Evolutionary conservation across 2,113 vertebrate genomes (phyloP).

Genomic region (Riparia riparia): DNA sequence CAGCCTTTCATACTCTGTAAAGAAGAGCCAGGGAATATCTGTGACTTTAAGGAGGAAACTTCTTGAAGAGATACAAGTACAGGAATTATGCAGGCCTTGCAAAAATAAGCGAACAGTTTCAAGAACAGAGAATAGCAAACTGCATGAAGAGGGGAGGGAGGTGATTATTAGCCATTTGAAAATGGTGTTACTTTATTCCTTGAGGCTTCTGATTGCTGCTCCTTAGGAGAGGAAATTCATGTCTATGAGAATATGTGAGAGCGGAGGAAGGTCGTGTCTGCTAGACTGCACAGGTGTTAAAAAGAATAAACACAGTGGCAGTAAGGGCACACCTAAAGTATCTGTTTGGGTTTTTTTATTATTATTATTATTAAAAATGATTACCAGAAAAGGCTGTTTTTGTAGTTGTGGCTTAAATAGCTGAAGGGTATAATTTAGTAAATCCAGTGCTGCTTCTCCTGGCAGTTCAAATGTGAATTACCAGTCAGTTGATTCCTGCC

Average conservation of each 20-base stretch:
- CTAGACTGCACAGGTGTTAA: neutral
- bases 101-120: neutral
- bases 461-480: neutral
- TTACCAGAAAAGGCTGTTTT: neutral
- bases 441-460: neutral
- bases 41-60: neutral
- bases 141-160: neutral
- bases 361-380: neutral
- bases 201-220: neutral
- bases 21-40: neutral
- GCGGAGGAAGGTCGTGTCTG: neutral
- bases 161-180: neutral
- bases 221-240: neutral
- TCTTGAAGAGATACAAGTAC: neutral
- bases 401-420: neutral
- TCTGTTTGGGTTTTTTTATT: neutral
- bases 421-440: neutral
- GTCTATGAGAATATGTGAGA: rapidly evolving
- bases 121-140: neutral
- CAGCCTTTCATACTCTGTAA: neutral
- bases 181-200: neutral
- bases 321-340: neutral
- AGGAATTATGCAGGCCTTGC: neutral
- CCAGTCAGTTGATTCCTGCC: neutral
- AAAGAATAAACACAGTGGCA: neutral